Base-by-base conservation (phyloP, 2,888 invertebrate genomes). In the Muscina levida region DNA sequence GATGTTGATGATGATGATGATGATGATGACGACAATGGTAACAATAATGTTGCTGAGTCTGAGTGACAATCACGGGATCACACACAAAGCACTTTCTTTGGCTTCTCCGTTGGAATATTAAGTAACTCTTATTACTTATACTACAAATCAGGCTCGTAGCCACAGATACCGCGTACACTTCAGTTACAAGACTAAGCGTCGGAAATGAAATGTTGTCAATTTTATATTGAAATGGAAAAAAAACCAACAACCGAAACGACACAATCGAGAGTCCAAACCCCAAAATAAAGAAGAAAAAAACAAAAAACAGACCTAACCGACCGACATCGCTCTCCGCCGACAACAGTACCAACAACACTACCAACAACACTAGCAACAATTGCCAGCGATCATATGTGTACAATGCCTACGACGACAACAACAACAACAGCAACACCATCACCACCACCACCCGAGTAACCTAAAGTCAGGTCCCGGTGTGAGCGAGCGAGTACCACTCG, bases 131-230 rank as follows among this genome's bases (percentile, higher is more conserved):
- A 13, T 11, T n/a, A 59, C 24, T 72, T 72, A 44, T 53, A 39
- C 39, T 57, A 13, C 13, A 46, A 70, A 31, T 56, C 56, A 62
- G 59, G 62, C 70, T 37, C 62, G 46, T 42, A 70, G 46, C 59
- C 67, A 26, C 48, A 17, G 46, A 51, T 26, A 79, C 72, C 77
- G 81, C 83, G 75, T 72, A 73, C 82, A 77, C 80, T 84, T 77
- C 67, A 78, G 76, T 83, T 77, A 83, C 84, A 84, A 84, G 85
- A 86, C 86, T 86, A 85, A 85, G 80, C 85, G 84, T 85, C 85
- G 85, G 85, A 85, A 86, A 85, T 84, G 85, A 82, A 84, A 82
- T 86, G 86, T 83, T 83, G 85, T 85, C 83, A 85, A 86, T 85
- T 86, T 86, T 86, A 81, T 81, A 81, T 85, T 85, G 83, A 85